These are phyloP conservation scores for Ophion costatus DNA, from an alignment of 2,888 invertebrate genomes.

Conservation along the genomic window DNA sequence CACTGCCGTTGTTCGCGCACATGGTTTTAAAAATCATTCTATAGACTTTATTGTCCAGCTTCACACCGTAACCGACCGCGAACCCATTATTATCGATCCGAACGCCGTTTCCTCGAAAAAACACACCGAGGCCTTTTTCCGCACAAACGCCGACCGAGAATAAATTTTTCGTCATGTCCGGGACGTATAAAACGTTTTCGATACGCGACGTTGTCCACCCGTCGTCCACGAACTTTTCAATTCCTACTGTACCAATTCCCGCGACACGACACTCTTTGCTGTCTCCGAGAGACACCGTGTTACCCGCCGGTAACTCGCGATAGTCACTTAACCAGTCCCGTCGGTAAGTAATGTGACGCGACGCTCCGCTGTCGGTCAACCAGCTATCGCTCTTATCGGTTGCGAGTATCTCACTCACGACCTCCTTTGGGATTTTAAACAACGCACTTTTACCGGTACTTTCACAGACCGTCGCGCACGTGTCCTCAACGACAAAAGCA, in stretches of 20 bases:
- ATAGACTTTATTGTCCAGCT: slow-evolving; percentile 56
- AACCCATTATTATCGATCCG: neutral
- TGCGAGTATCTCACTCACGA: no score
- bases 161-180: no score
- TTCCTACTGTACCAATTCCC: neutral
- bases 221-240: no score
- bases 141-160: no score
- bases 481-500: neutral
- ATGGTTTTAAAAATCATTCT: slow-evolving; percentile 48
- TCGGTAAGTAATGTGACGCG: neutral
- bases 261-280: neutral
- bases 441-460: no score
- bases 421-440: no score
- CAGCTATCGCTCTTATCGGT: no score
- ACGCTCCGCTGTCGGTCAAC: neutral
- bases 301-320: neutral
- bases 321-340: slow-evolving; percentile 2
- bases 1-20: neutral
- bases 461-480: no score
- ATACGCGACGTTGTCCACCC: no score
- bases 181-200: no score
- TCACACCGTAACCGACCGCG: slow-evolving; percentile 36
- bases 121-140: no score
- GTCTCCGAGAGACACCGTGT: neutral
- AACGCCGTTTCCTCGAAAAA: no score